phyloP scores from a whole-genome alignment of 2,113 vertebrate species.

The Gambusia affinis region DNA sequence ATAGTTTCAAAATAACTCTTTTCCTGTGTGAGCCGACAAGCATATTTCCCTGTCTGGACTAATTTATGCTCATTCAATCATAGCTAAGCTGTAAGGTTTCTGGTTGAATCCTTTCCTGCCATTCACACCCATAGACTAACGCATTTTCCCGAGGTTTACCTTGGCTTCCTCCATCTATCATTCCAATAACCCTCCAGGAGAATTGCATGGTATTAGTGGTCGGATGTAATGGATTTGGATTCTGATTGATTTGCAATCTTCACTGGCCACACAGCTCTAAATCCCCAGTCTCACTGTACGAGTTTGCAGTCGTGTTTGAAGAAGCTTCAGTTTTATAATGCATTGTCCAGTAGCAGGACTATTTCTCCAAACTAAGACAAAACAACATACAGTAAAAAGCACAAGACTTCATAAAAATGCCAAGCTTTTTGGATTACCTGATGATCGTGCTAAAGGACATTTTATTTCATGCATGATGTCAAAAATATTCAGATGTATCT shows the following conservation, averaged over 20 bases:
- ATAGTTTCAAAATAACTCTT: not conserved
- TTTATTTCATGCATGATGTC: too few species aligned
- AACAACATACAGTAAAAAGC: not conserved
- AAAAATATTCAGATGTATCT: too few species aligned
- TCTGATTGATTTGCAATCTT: constrained; percentile 35
- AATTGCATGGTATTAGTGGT: constrained; percentile 12
- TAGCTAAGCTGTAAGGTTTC: constrained; percentile 19
- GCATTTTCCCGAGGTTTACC: constrained; percentile 24
- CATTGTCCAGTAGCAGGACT: not conserved
- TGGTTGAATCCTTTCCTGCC: constrained; percentile 9
- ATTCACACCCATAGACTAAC: constrained; percentile 5
- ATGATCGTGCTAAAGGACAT: too few species aligned
- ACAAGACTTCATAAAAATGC: not conserved
- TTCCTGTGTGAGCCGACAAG: not conserved
- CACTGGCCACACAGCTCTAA: constrained; percentile 10
- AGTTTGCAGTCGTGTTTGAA: not conserved
- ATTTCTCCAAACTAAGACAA: not conserved
- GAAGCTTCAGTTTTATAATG: not conserved
- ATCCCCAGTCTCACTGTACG: not conserved
- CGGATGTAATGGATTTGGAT: constrained; percentile 28
- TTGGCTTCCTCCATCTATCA: constrained; percentile 25
- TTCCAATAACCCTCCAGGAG: constrained; percentile 19
- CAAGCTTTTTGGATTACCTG: too few species aligned
- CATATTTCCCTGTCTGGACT: not conserved
- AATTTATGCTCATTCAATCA: constrained; percentile 27